Conservation (phyloP, 2,113 vertebrate species). For the Odontesthes bonariensis region DNA sequence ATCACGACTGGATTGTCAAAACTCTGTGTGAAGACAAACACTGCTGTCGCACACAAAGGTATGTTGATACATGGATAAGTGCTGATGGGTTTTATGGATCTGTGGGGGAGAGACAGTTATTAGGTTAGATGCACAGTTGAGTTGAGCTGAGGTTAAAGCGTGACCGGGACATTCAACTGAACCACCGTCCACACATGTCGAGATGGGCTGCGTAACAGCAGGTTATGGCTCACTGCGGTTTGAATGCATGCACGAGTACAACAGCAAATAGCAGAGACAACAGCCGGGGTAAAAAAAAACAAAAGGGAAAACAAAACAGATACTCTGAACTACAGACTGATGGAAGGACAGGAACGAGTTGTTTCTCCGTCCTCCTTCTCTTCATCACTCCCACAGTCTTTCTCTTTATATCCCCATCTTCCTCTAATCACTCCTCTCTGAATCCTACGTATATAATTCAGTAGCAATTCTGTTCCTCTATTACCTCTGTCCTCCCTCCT, state of each 20-base stretch:
- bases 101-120: not conserved
- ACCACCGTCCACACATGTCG: not conserved
- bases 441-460: slow-evolving; percentile 71
- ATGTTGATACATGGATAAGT: no score
- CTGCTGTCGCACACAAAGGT: no score
- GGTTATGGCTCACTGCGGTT: slow-evolving; percentile 9
- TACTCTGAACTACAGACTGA: slow-evolving; percentile 36
- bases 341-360: slow-evolving; percentile 43
- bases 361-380: slow-evolving; percentile 18
- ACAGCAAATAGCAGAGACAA: slow-evolving; percentile 22
- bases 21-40: no score
- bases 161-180: no score
- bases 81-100: no score
- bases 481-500: slow-evolving; percentile 54
- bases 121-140: no score
- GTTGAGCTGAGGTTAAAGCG: no score
- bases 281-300: slow-evolving; percentile 7
- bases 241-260: not conserved
- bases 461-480: slow-evolving; percentile 61
- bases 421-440: slow-evolving; percentile 75
- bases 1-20: no score
- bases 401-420: slow-evolving; percentile 16
- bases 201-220: slow-evolving; percentile 43
- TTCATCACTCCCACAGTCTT: slow-evolving; percentile 8
- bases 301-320: slow-evolving; percentile 19